Conservation (phyloP, 2,888 invertebrate species). For the Oeneis ivallda region DNA sequence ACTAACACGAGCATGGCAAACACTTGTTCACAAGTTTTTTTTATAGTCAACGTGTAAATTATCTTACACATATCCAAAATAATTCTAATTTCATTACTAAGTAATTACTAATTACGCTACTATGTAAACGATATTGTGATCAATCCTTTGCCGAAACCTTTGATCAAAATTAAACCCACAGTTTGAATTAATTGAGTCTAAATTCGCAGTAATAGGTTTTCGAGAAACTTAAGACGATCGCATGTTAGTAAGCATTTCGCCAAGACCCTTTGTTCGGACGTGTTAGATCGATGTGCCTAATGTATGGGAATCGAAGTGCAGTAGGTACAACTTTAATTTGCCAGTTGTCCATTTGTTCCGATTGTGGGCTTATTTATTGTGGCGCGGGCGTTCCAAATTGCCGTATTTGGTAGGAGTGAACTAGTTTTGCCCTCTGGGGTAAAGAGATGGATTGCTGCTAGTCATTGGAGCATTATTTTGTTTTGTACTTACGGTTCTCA, state of each 20-base stretch:
- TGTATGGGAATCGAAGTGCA: conserved; percentile 75
- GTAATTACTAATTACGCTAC: conserved; percentile 9
- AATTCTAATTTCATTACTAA: not conserved
- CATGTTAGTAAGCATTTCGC: conserved; percentile 71
- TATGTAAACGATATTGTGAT: conserved; percentile 26
- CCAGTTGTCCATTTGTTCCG: conserved; percentile 79
- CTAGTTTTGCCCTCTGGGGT: conserved; percentile 39
- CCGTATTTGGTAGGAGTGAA: conserved; percentile 46
- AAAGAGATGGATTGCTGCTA: conserved; percentile 37
- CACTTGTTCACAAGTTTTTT: too few species aligned
- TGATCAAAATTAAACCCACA: conserved; percentile 33
- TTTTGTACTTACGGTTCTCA: conserved; percentile 1
- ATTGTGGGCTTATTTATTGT: conserved; percentile 77
- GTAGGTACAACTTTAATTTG: conserved; percentile 67
- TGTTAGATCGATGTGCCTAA: conserved; percentile 77
- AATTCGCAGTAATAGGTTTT: conserved; percentile 37
- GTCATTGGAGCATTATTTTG: conserved; percentile 25
- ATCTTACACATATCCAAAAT: too few species aligned
- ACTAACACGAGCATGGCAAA: too few species aligned
- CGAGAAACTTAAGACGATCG: conserved; percentile 66
- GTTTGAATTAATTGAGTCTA: conserved; percentile 22
- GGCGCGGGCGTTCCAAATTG: conserved; percentile 61
- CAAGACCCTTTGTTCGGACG: conserved; percentile 70
- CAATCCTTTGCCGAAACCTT: conserved; percentile 10
- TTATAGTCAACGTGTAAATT: too few species aligned